Conservation (phyloP, 2,113 vertebrate genomes). For the Anolis carolinensis region DNA sequence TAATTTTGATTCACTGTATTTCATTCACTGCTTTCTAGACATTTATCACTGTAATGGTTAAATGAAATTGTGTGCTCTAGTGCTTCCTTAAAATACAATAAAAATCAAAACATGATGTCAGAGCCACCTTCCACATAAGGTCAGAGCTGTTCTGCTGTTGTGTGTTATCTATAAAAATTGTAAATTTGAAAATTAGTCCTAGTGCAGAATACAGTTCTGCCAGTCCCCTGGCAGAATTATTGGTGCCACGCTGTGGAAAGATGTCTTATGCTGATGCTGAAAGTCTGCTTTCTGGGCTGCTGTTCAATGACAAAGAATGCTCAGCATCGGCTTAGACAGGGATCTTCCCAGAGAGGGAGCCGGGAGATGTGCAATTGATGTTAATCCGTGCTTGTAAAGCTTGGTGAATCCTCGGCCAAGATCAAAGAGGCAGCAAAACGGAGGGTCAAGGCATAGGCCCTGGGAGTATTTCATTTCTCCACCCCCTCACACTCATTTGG, state of each 20-base stretch:
- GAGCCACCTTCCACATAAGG: too few relatives aligned
- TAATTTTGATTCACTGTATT: too few relatives aligned
- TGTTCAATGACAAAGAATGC: not conserved
- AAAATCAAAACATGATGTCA: too few relatives aligned
- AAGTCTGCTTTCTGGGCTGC: not conserved
- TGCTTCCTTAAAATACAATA: too few relatives aligned
- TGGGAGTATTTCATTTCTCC: constrained; percentile 51
- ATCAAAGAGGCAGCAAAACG: constrained; percentile 54
- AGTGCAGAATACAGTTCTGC: not conserved
- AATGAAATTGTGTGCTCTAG: too few relatives aligned
- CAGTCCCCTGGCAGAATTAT: not conserved
- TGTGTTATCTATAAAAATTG: too few relatives aligned
- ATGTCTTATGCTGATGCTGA: not conserved
- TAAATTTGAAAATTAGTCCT: not conserved
- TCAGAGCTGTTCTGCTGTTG: too few relatives aligned
- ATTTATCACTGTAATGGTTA: too few relatives aligned
- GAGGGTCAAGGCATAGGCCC: constrained; percentile 46
- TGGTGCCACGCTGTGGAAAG: not conserved
- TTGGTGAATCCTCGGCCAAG: constrained; percentile 30
- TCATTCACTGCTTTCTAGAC: too few relatives aligned
- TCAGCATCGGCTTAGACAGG: not conserved
- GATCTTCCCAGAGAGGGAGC: not conserved
- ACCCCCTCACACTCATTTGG: constrained; percentile 3
- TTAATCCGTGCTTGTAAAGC: constrained; percentile 28
- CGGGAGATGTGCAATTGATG: not conserved